These are phyloP conservation scores for Drosophila nigricruria DNA, from an alignment of 2,888 invertebrate species.

Conservation along the genomic window DNA sequence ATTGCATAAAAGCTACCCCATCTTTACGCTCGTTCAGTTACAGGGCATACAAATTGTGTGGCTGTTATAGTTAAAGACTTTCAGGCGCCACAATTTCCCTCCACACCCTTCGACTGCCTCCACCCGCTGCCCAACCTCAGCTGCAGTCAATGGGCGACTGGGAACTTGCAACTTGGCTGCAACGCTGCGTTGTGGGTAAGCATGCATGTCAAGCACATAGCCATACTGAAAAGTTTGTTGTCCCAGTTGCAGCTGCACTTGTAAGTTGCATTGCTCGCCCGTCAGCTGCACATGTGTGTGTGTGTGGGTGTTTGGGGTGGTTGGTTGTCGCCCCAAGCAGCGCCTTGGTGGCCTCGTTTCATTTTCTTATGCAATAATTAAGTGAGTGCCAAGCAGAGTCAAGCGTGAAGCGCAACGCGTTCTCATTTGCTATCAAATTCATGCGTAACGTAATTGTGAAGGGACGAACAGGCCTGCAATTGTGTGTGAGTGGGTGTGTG, in stretches of 20 bases:
- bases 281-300: slow-evolving; percentile 28
- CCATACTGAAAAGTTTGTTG: slow-evolving; percentile 73
- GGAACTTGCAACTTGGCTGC: slow-evolving; percentile 30
- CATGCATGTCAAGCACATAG: slow-evolving; percentile 78
- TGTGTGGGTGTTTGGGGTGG: slow-evolving; percentile 1
- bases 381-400: slow-evolving; percentile 78
- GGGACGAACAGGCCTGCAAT: slow-evolving; percentile 16
- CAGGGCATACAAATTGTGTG: slow-evolving; percentile 24
- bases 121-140: not conserved
- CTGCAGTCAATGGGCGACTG: slow-evolving; percentile 42
- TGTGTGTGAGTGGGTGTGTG: slow-evolving; percentile 11
- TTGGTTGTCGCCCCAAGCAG: slow-evolving; percentile 26
- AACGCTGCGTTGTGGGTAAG: slow-evolving; percentile 55
- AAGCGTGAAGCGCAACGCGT: slow-evolving; percentile 67
- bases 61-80: slow-evolving; percentile 27
- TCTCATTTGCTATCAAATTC: slow-evolving; percentile 69
- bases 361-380: slow-evolving; percentile 77
- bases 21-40: not conserved
- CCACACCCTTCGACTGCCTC: not conserved
- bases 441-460: slow-evolving; percentile 66
- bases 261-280: slow-evolving; percentile 41
- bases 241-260: slow-evolving; percentile 59
- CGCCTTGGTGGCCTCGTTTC: slow-evolving; percentile 74
- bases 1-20: not conserved
- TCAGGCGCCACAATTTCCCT: slow-evolving; percentile 6